A percentile compares a stretch with the other conserved stretches of the same genome.
These are phyloP conservation scores for Thecocarcelia acutangulata DNA, from an alignment of 2,888 invertebrate genomes.

Conservation along the genomic window DNA sequence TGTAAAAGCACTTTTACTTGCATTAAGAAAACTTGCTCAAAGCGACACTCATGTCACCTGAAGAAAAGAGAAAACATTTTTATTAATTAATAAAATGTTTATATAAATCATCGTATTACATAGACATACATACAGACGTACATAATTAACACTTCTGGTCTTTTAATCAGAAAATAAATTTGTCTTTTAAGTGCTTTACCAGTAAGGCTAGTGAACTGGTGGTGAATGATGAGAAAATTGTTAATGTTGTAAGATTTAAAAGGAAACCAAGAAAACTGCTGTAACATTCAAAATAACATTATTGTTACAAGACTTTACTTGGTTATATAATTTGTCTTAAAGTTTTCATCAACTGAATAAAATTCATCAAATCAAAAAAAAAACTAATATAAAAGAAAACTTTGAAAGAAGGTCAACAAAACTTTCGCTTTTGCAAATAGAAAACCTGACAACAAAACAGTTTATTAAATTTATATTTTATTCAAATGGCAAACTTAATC, in stretches of 20 bases:
- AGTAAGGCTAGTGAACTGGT: conserved; percentile 23
- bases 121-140: neutral
- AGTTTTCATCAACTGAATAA: conserved; percentile 26
- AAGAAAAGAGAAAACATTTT: conserved; percentile 36
- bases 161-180: neutral
- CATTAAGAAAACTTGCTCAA: conserved; percentile 6
- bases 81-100: conserved; percentile 24
- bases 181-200: neutral
- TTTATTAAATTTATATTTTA: neutral
- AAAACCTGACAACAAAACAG: conserved; percentile 27
- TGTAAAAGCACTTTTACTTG: neutral
- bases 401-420: conserved; percentile 31
- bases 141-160: conserved; percentile 25
- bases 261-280: conserved; percentile 20
- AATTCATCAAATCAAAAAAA: neutral
- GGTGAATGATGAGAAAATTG: conserved; percentile 18
- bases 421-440: conserved; percentile 41
- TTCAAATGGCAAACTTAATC: conserved; percentile 6
- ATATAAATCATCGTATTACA: conserved; percentile 18
- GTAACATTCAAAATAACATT: conserved; percentile 17
- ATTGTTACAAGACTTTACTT: conserved; percentile 5
- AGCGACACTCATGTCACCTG: conserved; percentile 21
- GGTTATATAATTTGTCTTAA: conserved; percentile 37
- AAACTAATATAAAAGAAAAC: too few relatives aligned
- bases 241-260: conserved; percentile 16